Percentiles rank a stretch among this genome's conserved stretches.
phyloP scores from a whole-genome alignment of 2,888 invertebrate species.

The Abscondita cerata region DNA sequence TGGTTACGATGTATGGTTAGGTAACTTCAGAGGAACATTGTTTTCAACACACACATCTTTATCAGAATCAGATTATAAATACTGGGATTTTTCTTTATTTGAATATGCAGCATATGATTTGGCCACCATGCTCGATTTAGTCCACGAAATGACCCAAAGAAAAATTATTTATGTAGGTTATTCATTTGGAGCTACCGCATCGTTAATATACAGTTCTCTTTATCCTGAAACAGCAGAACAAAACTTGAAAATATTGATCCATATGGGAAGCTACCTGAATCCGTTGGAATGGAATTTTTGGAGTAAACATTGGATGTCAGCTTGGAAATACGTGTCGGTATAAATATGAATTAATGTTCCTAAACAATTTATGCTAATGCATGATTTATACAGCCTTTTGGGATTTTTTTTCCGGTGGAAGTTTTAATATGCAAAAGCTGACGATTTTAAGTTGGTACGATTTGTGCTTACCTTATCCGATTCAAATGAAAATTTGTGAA shows the following conservation, averaged over 20 bases:
- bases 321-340: conserved; percentile 1
- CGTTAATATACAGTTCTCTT: conserved; percentile 64
- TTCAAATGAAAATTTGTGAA: conserved; percentile 33
- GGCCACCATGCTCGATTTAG: conserved; percentile 64
- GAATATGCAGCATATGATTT: conserved; percentile 67
- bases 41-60: conserved; percentile 51
- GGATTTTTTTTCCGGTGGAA: not conserved
- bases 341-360: not conserved
- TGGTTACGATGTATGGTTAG: conserved; percentile 64
- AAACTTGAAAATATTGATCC: conserved; percentile 62
- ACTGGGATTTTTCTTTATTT: conserved; percentile 60
- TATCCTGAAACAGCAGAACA: conserved; percentile 63
- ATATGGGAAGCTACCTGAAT: conserved; percentile 60
- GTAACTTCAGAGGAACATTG: conserved; percentile 56
- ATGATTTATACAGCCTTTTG: conserved; percentile 3
- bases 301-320: not conserved
- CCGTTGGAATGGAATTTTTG: conserved; percentile 1
- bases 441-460: not conserved
- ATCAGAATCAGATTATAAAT: conserved; percentile 48
- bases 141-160: conserved; percentile 57
- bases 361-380: not conserved
- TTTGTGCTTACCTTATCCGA: conserved; percentile 31
- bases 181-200: conserved; percentile 66
- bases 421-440: not conserved
- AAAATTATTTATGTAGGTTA: conserved; percentile 63